A percentile compares a stretch with the other conserved stretches of the same genome.
These are phyloP conservation scores for Lepeophtheirus salmonis DNA, from an alignment of 1,140 invertebrate species.

Conservation along the genomic window DNA sequence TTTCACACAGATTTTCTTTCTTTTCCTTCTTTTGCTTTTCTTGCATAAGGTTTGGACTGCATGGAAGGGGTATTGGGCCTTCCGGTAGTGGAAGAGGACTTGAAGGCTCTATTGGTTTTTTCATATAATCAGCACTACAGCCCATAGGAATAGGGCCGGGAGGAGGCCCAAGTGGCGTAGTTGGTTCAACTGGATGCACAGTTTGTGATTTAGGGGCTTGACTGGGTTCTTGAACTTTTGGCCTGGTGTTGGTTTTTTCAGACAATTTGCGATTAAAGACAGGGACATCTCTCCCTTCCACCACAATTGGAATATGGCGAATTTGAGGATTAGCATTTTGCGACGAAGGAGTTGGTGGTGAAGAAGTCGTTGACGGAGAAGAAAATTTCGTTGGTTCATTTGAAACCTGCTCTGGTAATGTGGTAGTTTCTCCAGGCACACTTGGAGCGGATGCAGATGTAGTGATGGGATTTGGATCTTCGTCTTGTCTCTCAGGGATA, in stretches of 20 bases:
- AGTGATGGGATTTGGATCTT: neutral
- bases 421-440: neutral
- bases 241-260: neutral
- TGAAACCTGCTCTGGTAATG: neutral
- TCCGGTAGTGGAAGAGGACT: neutral
- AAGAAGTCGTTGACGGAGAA: neutral
- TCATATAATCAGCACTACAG: neutral
- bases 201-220: neutral
- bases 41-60: neutral
- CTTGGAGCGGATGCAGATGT: neutral
- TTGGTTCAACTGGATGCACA: neutral
- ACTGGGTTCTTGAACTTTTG: neutral
- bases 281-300: neutral
- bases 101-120: neutral
- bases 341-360: neutral
- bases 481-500: neutral
- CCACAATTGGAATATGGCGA: constrained; percentile 3
- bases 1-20: neutral
- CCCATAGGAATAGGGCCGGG: constrained; percentile 6
- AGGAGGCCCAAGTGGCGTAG: neutral
- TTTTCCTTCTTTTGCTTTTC: neutral
- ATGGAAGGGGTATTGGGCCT: neutral
- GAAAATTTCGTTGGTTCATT: neutral
- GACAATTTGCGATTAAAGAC: neutral
- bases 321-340: neutral